Evolutionary conservation across 2,113 vertebrate species (phyloP).

Genomic region (Chamaetylas fuelleborni): DNA sequence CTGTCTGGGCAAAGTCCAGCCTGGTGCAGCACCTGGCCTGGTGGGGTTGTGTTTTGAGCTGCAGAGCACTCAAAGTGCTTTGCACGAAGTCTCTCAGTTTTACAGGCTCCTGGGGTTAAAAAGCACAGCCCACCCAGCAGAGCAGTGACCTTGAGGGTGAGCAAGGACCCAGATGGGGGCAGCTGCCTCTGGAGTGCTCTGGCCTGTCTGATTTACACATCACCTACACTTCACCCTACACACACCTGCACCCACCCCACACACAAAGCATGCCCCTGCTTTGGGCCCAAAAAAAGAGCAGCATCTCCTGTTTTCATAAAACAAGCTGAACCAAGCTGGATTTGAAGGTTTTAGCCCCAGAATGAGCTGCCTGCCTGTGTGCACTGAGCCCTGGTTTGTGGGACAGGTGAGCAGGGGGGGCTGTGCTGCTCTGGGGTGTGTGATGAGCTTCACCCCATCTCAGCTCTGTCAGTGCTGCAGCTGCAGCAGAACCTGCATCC

Average conservation of each 20-base stretch:
- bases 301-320: rapidly evolving
- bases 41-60: not conserved
- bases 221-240: rapidly evolving
- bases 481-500: not conserved
- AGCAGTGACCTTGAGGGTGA: not conserved
- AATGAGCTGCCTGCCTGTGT: not conserved
- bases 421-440: not conserved
- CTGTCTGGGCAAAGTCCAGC: not conserved
- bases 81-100: not conserved
- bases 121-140: not conserved
- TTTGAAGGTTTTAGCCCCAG: not conserved
- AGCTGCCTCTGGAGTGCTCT: not conserved
- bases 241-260: too few species aligned
- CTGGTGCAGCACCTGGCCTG: not conserved
- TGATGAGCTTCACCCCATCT: rapidly evolving
- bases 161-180: rapidly evolving
- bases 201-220: not conserved
- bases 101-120: not conserved
- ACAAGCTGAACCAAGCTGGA: rapidly evolving
- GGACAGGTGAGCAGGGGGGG: not conserved
- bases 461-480: not conserved
- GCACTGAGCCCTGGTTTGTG: rapidly evolving
- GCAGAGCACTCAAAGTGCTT: not conserved
- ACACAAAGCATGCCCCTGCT: not conserved
- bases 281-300: not conserved